Percentiles rank a stretch among this genome's conserved stretches.
Evolutionary conservation across 2,888 invertebrate species (phyloP).

Genomic region (Dugesia japonica): DNA sequence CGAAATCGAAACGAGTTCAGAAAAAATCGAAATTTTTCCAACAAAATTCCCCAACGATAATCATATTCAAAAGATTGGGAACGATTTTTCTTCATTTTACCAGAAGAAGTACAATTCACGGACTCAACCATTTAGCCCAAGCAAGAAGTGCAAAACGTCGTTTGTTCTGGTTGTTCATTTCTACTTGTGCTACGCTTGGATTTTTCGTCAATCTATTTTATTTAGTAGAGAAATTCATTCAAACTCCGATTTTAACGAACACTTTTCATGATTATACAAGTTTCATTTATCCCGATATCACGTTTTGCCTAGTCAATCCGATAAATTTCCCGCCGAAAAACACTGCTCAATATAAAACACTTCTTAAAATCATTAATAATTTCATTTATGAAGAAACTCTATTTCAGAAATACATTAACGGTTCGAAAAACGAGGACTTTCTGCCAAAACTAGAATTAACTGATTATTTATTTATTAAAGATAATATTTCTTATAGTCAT

Average conservation of each 20-base stretch:
- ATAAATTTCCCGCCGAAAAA: conserved; percentile 31
- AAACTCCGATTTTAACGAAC: conserved; percentile 28
- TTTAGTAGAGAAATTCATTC: conserved; percentile 27
- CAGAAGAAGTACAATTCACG: conserved; percentile 31
- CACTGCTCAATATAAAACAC: not conserved
- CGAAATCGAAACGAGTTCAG: not conserved
- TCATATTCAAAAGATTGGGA: not conserved
- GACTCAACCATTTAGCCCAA: conserved; percentile 32
- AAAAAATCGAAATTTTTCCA: not conserved
- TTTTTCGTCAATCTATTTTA: conserved; percentile 31
- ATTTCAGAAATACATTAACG: not conserved
- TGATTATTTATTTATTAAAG: conserved; percentile 12
- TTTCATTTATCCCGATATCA: conserved; percentile 33
- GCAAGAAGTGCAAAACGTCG: conserved; percentile 27
- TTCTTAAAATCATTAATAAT: not conserved
- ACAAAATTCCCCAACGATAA: not conserved
- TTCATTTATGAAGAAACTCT: not conserved
- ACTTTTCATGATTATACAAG: conserved; percentile 23
- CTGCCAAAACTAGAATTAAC: not conserved
- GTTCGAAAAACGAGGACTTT: not conserved
- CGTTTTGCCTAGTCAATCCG: conserved; percentile 30
- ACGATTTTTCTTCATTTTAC: conserved; percentile 26
- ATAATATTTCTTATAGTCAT: conserved; percentile 23
- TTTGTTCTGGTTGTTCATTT: conserved; percentile 32
- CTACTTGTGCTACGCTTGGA: conserved; percentile 24